These are phyloP conservation scores for Orthonychiurus folsomi DNA, from an alignment of 2,888 invertebrate species.

Conservation along the genomic window DNA sequence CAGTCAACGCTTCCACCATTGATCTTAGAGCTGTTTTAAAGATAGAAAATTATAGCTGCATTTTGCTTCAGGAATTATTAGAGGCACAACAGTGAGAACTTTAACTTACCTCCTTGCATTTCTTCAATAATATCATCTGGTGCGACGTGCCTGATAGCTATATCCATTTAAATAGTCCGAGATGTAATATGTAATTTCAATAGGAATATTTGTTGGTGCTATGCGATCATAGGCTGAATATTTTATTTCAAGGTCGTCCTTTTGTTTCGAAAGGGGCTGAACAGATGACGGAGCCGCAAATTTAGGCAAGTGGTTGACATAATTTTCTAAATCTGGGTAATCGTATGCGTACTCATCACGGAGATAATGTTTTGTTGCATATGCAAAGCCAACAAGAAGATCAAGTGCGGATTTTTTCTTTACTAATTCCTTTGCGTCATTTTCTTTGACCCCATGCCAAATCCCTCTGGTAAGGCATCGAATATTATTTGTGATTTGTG, in stretches of 20 bases:
- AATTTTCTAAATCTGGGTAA: slow-evolving; percentile 28
- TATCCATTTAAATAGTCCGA: slow-evolving; percentile 24
- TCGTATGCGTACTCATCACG: slow-evolving; percentile 34
- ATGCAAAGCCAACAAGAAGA: slow-evolving; percentile 28
- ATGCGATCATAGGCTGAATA: slow-evolving; percentile 27
- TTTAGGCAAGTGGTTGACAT: slow-evolving; percentile 31
- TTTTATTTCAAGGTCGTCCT: slow-evolving; percentile 16
- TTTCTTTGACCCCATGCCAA: slow-evolving; percentile 31
- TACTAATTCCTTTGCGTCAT: slow-evolving; percentile 21
- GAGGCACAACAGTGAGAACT: no score
- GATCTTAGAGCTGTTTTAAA: slow-evolving; percentile 23
- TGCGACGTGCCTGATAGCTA: no score
- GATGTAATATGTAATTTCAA: slow-evolving; percentile 30
- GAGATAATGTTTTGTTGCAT: slow-evolving; percentile 30
- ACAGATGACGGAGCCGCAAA: slow-evolving; percentile 35
- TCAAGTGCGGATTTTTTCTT: slow-evolving; percentile 32
- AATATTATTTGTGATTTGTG: slow-evolving; percentile 27
- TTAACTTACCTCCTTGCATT: no score
- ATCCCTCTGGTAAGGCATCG: slow-evolving; percentile 29
- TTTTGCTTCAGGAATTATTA: no score
- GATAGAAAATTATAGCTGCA: no score
- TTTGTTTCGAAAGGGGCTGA: slow-evolving; percentile 15
- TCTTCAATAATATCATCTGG: neutral
- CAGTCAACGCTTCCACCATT: slow-evolving; percentile 30
- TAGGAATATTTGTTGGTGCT: slow-evolving; percentile 34